These are phyloP conservation scores for Garrulus glandarius DNA, from an alignment of 2,797 vertebrate genomes.

Conservation along the genomic window DNA sequence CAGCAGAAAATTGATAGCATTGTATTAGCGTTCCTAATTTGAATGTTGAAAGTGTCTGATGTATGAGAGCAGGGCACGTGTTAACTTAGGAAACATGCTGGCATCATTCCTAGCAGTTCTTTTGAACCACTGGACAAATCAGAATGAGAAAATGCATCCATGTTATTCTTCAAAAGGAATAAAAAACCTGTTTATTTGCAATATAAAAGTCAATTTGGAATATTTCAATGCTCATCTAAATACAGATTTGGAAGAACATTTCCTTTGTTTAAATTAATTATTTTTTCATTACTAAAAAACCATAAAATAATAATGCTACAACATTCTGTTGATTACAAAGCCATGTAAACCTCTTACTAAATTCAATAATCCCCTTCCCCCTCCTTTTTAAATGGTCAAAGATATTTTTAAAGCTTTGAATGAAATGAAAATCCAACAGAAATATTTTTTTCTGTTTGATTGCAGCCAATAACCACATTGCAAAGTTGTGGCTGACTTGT, in stretches of 20 bases:
- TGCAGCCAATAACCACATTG: conserved; percentile 69
- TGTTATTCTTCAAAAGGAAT: neutral
- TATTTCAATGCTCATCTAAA: neutral
- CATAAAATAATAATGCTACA: neutral
- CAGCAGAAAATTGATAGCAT: neutral
- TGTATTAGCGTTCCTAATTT: neutral
- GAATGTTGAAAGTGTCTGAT: neutral
- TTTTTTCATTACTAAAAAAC: neutral
- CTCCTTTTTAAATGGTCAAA: neutral
- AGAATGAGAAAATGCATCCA: neutral
- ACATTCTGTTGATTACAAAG: neutral
- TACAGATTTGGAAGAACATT: neutral
- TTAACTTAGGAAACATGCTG: neutral
- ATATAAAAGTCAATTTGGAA: neutral
- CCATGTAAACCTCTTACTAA: neutral
- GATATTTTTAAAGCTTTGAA: conserved; percentile 43
- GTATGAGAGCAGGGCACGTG: neutral
- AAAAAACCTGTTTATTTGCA: neutral
- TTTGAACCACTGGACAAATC: neutral
- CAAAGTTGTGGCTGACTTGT: conserved; percentile 54
- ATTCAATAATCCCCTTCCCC: neutral
- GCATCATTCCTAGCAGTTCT: neutral
- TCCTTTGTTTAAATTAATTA: neutral
- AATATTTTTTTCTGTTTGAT: conserved; percentile 69
- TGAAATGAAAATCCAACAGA: conserved; percentile 64